Evolutionary conservation across 2,113 vertebrate genomes (phyloP).

Genomic region (Leptocoma aspasia): DNA sequence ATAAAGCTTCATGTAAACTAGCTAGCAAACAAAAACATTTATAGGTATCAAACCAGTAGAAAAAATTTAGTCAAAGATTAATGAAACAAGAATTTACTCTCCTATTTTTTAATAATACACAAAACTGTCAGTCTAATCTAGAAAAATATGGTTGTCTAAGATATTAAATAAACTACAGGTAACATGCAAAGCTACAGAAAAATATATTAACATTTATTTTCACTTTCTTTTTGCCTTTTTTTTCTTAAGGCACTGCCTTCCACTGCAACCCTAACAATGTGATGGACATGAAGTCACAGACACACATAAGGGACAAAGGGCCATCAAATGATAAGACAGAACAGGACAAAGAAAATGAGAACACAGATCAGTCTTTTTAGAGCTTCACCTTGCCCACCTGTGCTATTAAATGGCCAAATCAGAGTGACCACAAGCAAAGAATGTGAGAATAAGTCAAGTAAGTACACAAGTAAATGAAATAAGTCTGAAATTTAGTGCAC

Average conservation of each 20-base stretch:
- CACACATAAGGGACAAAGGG: not conserved
- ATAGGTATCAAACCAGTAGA: not conserved
- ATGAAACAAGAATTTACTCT: not conserved
- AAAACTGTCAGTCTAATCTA: not conserved
- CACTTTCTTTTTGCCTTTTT: not conserved
- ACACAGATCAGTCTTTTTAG: not conserved
- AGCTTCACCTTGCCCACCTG: not conserved
- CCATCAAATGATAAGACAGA: not conserved
- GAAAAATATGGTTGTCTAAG: not conserved
- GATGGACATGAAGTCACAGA: slow-evolving; percentile 60
- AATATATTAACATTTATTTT: not conserved
- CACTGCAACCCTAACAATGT: not conserved
- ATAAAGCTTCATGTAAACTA: not conserved
- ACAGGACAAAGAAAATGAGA: slow-evolving; percentile 13
- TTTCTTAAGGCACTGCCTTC: not conserved
- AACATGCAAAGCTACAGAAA: not conserved
- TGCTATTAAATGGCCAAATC: not conserved
- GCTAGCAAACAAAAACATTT: not conserved
- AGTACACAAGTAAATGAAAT: not conserved
- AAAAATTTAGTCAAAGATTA: not conserved
- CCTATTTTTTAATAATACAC: not conserved
- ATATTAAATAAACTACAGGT: not conserved
- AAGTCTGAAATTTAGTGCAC: not conserved
- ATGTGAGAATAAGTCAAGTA: not conserved
- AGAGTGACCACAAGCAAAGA: not conserved